Percentiles rank a stretch among this genome's conserved stretches.
phyloP scores from a whole-genome alignment of 2,888 invertebrate species.

The Rhaphigaster nebulosa region DNA sequence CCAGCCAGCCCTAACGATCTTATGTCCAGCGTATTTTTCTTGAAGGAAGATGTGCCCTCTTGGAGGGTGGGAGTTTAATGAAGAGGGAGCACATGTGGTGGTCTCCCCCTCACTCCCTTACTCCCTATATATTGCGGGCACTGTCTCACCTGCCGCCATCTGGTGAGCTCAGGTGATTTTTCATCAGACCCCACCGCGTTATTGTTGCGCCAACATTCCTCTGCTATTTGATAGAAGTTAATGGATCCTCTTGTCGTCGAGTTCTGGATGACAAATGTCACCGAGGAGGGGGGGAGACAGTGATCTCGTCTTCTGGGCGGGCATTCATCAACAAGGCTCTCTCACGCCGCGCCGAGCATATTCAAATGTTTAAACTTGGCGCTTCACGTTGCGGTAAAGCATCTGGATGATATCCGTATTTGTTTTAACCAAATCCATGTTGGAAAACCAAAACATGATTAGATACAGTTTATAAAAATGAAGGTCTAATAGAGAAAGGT shows the following conservation, averaged over 20 bases:
- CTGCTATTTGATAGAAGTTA: background rate
- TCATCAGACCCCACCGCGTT: background rate
- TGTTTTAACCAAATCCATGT: no score
- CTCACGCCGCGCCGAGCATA: background rate
- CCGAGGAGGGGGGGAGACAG: background rate
- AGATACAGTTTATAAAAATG: no score
- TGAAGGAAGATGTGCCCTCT: background rate
- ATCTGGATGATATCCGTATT: no score
- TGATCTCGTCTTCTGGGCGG: background rate
- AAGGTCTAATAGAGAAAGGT: no score
- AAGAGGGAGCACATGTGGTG: slow-evolving; percentile 10
- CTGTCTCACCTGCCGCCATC: background rate
- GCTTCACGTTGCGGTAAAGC: no score
- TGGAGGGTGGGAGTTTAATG: background rate
- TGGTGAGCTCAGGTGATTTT: background rate
- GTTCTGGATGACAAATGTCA: background rate
- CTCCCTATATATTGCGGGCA: background rate
- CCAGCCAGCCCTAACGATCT: background rate
- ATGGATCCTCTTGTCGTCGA: background rate
- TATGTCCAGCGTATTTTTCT: background rate
- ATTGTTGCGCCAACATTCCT: background rate
- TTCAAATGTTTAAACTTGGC: background rate
- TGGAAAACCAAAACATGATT: no score
- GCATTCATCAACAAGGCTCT: background rate
- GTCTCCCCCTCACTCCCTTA: background rate